phyloP scores from a whole-genome alignment of 1,140 invertebrate species.

The Drosophila ohnishii region DNA sequence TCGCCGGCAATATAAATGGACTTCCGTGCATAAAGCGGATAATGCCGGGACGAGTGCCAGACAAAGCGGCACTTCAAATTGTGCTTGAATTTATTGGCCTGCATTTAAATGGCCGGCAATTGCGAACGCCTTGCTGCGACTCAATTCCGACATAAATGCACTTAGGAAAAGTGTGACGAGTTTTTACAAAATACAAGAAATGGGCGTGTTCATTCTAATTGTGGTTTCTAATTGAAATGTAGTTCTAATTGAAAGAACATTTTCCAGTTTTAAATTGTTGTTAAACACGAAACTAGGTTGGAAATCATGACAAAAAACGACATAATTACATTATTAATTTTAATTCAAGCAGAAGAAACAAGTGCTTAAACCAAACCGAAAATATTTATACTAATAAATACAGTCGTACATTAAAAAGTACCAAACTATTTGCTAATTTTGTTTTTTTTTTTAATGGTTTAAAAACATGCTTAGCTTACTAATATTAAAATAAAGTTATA shows the following conservation, averaged over 20 bases:
- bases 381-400: background rate
- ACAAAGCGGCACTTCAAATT: constrained; percentile 62
- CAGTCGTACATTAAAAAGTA: too few species aligned
- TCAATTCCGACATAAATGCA: constrained; percentile 68
- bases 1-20: constrained; percentile 67
- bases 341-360: background rate
- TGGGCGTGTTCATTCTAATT: background rate
- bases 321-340: background rate
- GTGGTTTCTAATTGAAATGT: background rate
- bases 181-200: constrained; percentile 1
- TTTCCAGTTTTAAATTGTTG: background rate
- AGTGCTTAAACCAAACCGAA: background rate
- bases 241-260: background rate
- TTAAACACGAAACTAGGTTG: background rate
- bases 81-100: constrained; percentile 66
- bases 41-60: constrained; percentile 55
- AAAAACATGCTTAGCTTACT: too few species aligned
- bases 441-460: too few species aligned
- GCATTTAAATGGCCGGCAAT: constrained; percentile 69
- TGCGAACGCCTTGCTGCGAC: constrained; percentile 35
- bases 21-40: constrained; percentile 74
- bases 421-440: too few species aligned
- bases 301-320: background rate
- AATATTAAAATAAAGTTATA: too few species aligned
- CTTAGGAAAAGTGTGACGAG: background rate